A percentile compares a stretch with the other conserved stretches of the same genome.
Evolutionary conservation across 1,140 invertebrate species (phyloP).

Genomic region (Luehdorfia chinensis): DNA sequence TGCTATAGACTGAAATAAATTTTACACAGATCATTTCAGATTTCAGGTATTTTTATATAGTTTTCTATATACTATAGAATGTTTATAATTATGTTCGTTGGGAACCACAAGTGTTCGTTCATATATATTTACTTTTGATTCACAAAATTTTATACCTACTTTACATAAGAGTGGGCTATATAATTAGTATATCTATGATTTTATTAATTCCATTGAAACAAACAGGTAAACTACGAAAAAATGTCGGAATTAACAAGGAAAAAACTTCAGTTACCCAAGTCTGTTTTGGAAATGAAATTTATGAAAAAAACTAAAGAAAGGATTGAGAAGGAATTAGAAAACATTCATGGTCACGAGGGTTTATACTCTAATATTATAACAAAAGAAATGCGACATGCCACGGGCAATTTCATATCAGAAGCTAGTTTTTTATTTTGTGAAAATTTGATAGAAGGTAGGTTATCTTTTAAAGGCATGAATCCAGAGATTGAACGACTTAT

Average conservation of each 20-base stretch:
- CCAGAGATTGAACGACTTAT: slow-evolving; percentile 89
- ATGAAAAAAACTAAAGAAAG: slow-evolving; percentile 93
- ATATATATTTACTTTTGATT: too few species aligned
- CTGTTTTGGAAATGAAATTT: slow-evolving; percentile 89
- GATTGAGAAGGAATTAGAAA: slow-evolving; percentile 85
- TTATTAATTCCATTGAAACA: too few species aligned
- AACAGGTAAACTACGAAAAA: too few species aligned
- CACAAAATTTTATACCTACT: too few species aligned
- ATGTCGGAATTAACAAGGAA: slow-evolving; percentile 27
- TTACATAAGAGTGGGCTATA: too few species aligned
- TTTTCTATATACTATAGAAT: too few species aligned
- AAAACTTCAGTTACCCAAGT: slow-evolving; percentile 80
- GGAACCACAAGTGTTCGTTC: too few species aligned
- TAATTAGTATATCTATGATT: too few species aligned
- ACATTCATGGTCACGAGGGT: slow-evolving; percentile 81
- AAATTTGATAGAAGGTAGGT: slow-evolving; percentile 85
- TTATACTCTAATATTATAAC: slow-evolving; percentile 82
- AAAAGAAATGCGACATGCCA: slow-evolving; percentile 77
- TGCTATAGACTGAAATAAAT: too few species aligned
- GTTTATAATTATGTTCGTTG: too few species aligned
- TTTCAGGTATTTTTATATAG: too few species aligned
- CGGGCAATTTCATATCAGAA: slow-evolving; percentile 85
- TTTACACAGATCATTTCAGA: too few species aligned
- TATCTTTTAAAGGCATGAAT: slow-evolving; percentile 94
- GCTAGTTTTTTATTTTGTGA: slow-evolving; percentile 87